Conservation (phyloP, 2,113 vertebrate species). For the Oostethus manadensis region DNA sequence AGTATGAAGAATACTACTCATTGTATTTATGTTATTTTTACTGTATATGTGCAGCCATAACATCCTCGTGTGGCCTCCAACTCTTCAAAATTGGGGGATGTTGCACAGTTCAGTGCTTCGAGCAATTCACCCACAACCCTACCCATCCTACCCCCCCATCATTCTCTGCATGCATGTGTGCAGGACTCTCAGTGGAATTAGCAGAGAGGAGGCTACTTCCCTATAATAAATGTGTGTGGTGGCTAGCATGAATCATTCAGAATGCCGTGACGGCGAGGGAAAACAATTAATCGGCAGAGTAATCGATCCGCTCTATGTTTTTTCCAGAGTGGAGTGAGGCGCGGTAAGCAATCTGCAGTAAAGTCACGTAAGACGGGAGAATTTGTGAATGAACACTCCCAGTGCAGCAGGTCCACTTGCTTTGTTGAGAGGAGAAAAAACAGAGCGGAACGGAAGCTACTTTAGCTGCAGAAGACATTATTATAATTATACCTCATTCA, state of each 20-base stretch:
- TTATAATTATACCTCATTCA: background rate
- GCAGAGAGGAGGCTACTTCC: no score
- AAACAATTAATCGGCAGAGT: background rate
- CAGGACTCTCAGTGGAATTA: background rate
- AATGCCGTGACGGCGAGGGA: no score
- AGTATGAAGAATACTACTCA: no score
- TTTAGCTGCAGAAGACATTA: background rate
- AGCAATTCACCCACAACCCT: slow-evolving; percentile 7
- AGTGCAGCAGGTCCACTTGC: background rate
- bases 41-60: no score
- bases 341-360: background rate
- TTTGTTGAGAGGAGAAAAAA: background rate
- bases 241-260: no score
- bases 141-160: background rate
- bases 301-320: background rate
- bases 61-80: slow-evolving; percentile 27
- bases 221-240: no score
- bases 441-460: background rate
- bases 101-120: slow-evolving; percentile 8
- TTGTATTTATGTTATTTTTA: no score
- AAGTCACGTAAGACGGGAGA: background rate
- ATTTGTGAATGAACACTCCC: background rate
- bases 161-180: background rate
- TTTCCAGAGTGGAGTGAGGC: background rate
- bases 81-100: slow-evolving; percentile 24